A percentile compares a stretch with the other conserved stretches of the same genome.
These are phyloP conservation scores for Asbolus verrucosus DNA, from an alignment of 1,140 invertebrate species.

Conservation along the genomic window DNA sequence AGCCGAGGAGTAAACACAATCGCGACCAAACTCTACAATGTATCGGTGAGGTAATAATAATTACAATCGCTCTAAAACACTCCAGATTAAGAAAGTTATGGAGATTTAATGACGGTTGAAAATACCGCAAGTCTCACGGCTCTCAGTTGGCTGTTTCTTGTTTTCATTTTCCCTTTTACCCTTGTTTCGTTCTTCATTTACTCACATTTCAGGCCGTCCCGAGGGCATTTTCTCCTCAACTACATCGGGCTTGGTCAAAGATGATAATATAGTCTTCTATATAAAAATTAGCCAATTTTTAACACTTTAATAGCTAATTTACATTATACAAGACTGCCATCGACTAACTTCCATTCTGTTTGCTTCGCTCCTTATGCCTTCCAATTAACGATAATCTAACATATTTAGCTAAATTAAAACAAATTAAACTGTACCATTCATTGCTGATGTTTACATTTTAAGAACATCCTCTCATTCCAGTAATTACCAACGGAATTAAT, in stretches of 20 bases:
- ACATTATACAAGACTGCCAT: conserved; percentile 1
- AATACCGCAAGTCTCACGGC: conserved; percentile 46
- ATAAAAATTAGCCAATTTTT: conserved; percentile 31
- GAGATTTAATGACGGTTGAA: conserved; percentile 48
- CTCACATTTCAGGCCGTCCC: conserved; percentile 45
- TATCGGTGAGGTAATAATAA: conserved; percentile 33
- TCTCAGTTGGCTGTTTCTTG: conserved; percentile 38
- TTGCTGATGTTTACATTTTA: background rate
- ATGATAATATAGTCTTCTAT: conserved; percentile 29
- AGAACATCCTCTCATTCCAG: background rate
- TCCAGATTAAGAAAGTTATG: conserved; percentile 50
- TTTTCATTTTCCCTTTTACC: conserved; percentile 46
- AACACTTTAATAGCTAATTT: conserved; percentile 31
- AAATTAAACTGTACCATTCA: background rate
- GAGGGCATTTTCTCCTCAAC: conserved; percentile 39
- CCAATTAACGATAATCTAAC: background rate
- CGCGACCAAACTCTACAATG: conserved; percentile 26
- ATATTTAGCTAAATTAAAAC: background rate
- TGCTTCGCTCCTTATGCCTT: background rate
- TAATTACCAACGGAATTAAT: conserved; percentile 29
- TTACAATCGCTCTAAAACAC: conserved; percentile 44
- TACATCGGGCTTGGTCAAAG: conserved; percentile 27
- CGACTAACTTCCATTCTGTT: background rate
- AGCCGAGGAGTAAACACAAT: conserved; percentile 28
- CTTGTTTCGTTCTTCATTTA: conserved; percentile 45